These are phyloP conservation scores for Ennomos erosarius DNA, from an alignment of 2,888 invertebrate genomes.

Conservation along the genomic window DNA sequence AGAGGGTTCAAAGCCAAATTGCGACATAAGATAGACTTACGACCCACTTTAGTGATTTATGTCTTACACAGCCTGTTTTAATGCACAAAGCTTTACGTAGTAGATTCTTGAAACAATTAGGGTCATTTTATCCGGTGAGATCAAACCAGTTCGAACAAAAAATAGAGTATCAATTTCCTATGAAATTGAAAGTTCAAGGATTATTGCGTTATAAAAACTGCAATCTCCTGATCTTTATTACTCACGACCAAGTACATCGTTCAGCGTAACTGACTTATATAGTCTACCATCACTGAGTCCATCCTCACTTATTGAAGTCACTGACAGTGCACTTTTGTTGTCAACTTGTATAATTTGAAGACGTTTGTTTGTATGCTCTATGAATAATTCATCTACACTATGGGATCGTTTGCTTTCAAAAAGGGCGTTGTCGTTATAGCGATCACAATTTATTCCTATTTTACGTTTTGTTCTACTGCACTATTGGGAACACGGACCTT, in stretches of 20 bases:
- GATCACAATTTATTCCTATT: conserved; percentile 40
- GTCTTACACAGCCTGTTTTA: conserved; percentile 5
- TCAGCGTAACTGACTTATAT: conserved; percentile 2
- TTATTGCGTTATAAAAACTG: conserved; percentile 19
- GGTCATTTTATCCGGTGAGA: conserved; percentile 18
- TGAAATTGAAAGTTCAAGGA: conserved; percentile 42
- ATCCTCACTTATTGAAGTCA: not conserved
- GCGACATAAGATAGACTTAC: conserved; percentile 21
- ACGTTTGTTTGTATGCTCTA: conserved; percentile 24
- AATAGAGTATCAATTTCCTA: conserved; percentile 35
- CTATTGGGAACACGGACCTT: conserved; percentile 41
- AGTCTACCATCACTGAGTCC: conserved; percentile 5
- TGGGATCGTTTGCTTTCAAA: conserved; percentile 40
- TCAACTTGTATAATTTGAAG: conserved; percentile 31
- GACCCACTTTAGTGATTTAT: conserved; percentile 18
- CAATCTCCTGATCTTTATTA: conserved; percentile 15
- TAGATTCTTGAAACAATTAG: conserved; percentile 8
- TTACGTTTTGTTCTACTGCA: conserved; percentile 37
- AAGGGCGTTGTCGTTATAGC: conserved; percentile 24
- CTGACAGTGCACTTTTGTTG: conserved; percentile 24
- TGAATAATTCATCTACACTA: conserved; percentile 40
- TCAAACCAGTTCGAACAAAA: conserved; percentile 28
- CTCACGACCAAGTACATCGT: conserved; percentile 7
- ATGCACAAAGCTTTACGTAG: conserved; percentile 3
- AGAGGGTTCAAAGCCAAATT: conserved; percentile 37